Conservation (phyloP, 2,113 vertebrate species). For the Oncorhynchus clarkii region DNA sequence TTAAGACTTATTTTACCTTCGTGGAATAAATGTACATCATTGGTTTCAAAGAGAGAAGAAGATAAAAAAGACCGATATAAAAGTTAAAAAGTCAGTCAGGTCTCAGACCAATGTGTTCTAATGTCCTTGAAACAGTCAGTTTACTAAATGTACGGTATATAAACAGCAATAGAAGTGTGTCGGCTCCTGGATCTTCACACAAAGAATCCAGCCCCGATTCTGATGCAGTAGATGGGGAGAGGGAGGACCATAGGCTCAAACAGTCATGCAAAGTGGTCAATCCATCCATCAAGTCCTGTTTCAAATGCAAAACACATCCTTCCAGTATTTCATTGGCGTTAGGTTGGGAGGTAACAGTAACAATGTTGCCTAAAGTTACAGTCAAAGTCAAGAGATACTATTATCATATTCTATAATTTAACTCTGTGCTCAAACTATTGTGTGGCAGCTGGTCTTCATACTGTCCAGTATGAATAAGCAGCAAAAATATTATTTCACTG, state of each 20-base stretch:
- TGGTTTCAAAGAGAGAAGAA: conserved; percentile 36
- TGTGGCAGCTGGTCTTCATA: background rate
- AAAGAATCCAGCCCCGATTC: conserved; percentile 42
- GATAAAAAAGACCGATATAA: conserved; percentile 29
- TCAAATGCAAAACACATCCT: conserved; percentile 57
- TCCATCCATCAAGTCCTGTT: conserved; percentile 69
- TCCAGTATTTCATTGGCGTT: background rate
- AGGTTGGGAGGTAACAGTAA: background rate
- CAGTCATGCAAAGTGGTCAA: conserved; percentile 55
- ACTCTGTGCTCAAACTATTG: background rate
- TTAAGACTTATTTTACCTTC: conserved; percentile 36
- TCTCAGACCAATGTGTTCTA: background rate
- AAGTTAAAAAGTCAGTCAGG: conserved; percentile 12
- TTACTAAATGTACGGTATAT: conserved; percentile 50
- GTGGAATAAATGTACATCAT: conserved; percentile 60
- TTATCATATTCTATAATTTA: no score
- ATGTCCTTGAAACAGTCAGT: conserved; percentile 16
- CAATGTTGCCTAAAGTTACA: background rate
- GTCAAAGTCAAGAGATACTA: no score
- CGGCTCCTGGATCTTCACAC: conserved; percentile 28
- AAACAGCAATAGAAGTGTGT: conserved; percentile 41
- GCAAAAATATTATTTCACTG: conserved; percentile 7
- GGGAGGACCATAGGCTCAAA: conserved; percentile 64
- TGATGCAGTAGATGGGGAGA: conserved; percentile 58
- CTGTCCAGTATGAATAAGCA: background rate